Conservation (phyloP, 2,113 vertebrate genomes). For the Bubalus kerabau region DNA sequence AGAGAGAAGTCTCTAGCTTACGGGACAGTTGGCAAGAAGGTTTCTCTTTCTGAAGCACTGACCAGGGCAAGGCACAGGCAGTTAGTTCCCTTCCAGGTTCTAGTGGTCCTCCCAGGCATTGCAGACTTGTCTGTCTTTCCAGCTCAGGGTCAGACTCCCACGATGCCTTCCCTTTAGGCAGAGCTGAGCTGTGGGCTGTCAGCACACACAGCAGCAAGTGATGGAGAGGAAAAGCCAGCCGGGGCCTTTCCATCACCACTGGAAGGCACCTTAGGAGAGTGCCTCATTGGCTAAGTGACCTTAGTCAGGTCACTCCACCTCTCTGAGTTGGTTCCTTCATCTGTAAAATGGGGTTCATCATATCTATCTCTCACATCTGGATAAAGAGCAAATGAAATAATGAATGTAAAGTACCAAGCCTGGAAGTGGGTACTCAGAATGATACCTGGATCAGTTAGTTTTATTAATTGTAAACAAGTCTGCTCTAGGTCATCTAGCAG, state of each 20-base stretch:
- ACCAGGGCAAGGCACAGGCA: background rate
- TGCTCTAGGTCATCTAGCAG: background rate
- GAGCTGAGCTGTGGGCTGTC: background rate
- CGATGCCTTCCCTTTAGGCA: background rate
- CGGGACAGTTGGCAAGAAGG: background rate
- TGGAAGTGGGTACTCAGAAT: background rate
- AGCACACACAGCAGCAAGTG: background rate
- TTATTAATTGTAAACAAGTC: background rate
- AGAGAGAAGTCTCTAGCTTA: background rate
- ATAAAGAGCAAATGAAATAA: background rate
- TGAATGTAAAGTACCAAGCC: background rate
- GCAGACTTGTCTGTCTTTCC: background rate
- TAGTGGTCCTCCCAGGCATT: background rate
- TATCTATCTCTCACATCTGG: background rate
- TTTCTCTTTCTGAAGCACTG: background rate
- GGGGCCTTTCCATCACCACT: background rate
- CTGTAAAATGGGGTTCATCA: background rate
- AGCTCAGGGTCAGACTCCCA: background rate
- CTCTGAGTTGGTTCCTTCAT: background rate
- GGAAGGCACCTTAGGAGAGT: background rate
- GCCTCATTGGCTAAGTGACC: background rate
- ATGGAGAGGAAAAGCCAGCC: background rate
- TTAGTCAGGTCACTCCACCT: background rate
- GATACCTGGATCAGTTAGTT: background rate
- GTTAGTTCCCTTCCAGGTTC: background rate